Evolutionary conservation across 1,140 invertebrate genomes (phyloP).

Genomic region (Scaptomyza hsui): DNA sequence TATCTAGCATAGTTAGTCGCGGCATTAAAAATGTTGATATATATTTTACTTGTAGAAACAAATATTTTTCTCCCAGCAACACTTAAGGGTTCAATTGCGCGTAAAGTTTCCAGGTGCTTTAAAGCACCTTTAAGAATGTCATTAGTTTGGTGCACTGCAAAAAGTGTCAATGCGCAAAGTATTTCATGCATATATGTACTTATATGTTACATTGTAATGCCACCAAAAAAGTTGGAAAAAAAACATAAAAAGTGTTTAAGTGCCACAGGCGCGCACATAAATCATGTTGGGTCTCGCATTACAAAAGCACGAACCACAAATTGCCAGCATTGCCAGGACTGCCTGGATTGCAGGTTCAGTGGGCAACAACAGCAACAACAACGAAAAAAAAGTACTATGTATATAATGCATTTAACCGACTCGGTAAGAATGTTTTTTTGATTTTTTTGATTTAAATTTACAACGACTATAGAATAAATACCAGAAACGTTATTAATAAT

Average conservation of each 20-base stretch:
- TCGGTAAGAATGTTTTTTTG: background rate
- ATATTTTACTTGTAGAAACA: background rate
- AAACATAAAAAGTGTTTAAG: conserved; percentile 13
- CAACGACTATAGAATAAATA: conserved; percentile 3
- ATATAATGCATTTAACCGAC: background rate
- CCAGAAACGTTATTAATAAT: conserved; percentile 4
- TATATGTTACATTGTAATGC: conserved; percentile 1
- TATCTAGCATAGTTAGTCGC: background rate
- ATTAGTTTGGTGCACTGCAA: conserved; percentile 4
- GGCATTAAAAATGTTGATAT: background rate
- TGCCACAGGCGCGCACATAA: conserved; percentile 33
- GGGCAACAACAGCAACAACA: background rate
- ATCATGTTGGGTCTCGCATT: conserved; percentile 35
- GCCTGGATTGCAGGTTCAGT: conserved; percentile 4
- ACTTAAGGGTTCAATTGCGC: background rate
- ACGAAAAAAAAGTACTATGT: conserved; percentile 15
- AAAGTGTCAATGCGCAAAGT: conserved; percentile 25
- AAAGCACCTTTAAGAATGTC: conserved; percentile 8
- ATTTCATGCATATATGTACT: background rate
- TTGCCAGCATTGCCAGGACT: conserved; percentile 27
- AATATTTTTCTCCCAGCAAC: background rate
- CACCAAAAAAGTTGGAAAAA: conserved; percentile 18
- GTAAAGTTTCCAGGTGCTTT: background rate
- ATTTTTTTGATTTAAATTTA: conserved; percentile 7
- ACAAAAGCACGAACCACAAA: conserved; percentile 32